Evolutionary conservation across 2,113 vertebrate species (phyloP).

Genomic region (Rhadina sibilatrix): DNA sequence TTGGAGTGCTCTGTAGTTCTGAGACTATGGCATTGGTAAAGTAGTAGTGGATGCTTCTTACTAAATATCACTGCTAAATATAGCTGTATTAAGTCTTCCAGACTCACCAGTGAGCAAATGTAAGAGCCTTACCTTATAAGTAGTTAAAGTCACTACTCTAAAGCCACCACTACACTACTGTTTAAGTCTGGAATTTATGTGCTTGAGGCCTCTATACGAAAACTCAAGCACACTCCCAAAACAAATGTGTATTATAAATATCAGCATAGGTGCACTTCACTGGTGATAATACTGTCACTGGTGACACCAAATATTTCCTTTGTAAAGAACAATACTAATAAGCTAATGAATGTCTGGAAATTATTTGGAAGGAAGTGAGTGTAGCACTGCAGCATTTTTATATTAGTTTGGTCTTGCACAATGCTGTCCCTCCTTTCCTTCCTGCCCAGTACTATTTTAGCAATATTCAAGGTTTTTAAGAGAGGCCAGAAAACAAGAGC

Average conservation of each 20-base stretch:
- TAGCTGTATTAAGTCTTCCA: not conserved
- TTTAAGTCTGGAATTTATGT: not conserved
- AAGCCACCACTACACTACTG: not conserved
- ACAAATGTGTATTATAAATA: not conserved
- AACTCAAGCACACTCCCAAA: not conserved
- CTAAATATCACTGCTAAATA: not conserved
- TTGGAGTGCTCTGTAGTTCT: not conserved
- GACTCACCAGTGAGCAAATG: not conserved
- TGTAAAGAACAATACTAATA: not conserved
- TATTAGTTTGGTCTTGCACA: not conserved
- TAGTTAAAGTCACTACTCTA: not conserved
- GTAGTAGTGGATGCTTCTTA: not conserved
- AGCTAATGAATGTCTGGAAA: not conserved
- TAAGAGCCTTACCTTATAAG: not conserved
- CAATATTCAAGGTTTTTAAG: not conserved
- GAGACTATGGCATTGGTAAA: not conserved
- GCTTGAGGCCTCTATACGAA: not conserved
- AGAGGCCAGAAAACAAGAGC: slow-evolving; percentile 1
- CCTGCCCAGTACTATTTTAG: not conserved
- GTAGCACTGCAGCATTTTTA: not conserved
- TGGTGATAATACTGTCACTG: not conserved
- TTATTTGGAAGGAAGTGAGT: not conserved
- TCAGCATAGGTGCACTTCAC: not conserved
- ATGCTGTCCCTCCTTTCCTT: slow-evolving; percentile 1
- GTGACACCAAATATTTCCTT: not conserved